phyloP scores from a whole-genome alignment of 2,888 invertebrate species.

The Drosophila merina region DNA sequence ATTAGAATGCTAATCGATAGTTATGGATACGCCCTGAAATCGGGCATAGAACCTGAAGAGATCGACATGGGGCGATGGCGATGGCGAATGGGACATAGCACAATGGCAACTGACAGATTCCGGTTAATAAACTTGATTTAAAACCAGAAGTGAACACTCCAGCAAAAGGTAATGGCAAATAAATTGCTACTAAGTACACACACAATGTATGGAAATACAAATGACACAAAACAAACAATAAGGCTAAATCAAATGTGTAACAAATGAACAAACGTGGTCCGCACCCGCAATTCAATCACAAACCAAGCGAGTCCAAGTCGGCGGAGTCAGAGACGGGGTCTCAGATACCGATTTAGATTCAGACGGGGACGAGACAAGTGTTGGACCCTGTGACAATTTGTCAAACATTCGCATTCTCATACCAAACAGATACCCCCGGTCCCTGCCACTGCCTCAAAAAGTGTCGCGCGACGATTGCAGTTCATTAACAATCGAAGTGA shows the following conservation, averaged over 20 bases:
- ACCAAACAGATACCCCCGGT: slow-evolving; percentile 9
- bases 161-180: slow-evolving; percentile 52
- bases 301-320: neutral
- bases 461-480: slow-evolving; percentile 57
- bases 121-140: slow-evolving; percentile 80
- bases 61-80: slow-evolving; percentile 8
- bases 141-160: slow-evolving; percentile 72
- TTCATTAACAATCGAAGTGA: slow-evolving; percentile 69
- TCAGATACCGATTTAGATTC: slow-evolving; percentile 3
- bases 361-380: slow-evolving; percentile 45
- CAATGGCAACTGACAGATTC: slow-evolving; percentile 62
- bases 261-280: slow-evolving; percentile 67
- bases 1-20: slow-evolving; percentile 79
- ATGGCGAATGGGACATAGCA: slow-evolving; percentile 6
- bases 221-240: slow-evolving; percentile 35
- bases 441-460: slow-evolving; percentile 12
- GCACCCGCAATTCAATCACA: slow-evolving; percentile 47
- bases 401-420: slow-evolving; percentile 63
- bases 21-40: slow-evolving; percentile 72
- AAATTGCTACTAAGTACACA: slow-evolving; percentile 72
- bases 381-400: slow-evolving; percentile 70
- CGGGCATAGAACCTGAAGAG: slow-evolving; percentile 25
- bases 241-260: slow-evolving; percentile 64
- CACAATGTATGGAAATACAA: slow-evolving; percentile 43
- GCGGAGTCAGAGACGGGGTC: neutral